Evolutionary conservation across 1,140 invertebrate species (phyloP), one percentile per base, ranked within the genome.

Genomic region (Neodiprion virginianus): DNA sequence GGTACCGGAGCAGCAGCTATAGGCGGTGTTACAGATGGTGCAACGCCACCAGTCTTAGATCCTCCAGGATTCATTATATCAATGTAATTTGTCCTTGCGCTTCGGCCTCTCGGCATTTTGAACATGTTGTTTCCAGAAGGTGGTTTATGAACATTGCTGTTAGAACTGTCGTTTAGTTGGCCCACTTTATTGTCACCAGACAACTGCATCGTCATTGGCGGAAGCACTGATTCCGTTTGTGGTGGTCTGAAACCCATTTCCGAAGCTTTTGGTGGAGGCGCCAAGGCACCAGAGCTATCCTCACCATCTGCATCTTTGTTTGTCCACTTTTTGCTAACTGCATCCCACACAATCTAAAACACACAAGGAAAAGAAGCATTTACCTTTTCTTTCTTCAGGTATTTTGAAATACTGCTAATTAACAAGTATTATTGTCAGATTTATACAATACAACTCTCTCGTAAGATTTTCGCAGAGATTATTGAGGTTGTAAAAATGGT

Each of bases 341-440:
- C 90, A 90, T 98, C 96, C 96, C 96, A 98, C 17, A 98, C 94
- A 89, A 98, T 98, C 95, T 96, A 82, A 11, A 81, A 82, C 28
- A 40, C 28, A 50, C 73, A 65, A 74, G 68, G 12, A 12, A n/a
- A 69, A 69, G 4, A 69, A 69, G 40, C 28, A 40, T 40, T 40
- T 40, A 40, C 28, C 28, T 40, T 40, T 40, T 40, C 28, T 40
- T 40, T 40, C 68, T 4, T 40, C 23, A 8, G 14, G 12, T 69
- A 28, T 10, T 14, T 48, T 71, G 1, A 14, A 71, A 48, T 14
- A 48, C 1, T 71, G n/a, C 50, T 7, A 71, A 48, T 71, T 67
- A 17, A 67, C 61, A 17, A 10, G 8, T 23, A 67, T 67, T 12
- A 67, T 10, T 8, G n/a, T 40, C 28, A 40, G 28, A 40, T 40